A percentile compares a stretch with the other conserved stretches of the same genome.
These are phyloP conservation scores for Apteryx owenii DNA, from an alignment of 2,113 vertebrate species.

Conservation along the genomic window DNA sequence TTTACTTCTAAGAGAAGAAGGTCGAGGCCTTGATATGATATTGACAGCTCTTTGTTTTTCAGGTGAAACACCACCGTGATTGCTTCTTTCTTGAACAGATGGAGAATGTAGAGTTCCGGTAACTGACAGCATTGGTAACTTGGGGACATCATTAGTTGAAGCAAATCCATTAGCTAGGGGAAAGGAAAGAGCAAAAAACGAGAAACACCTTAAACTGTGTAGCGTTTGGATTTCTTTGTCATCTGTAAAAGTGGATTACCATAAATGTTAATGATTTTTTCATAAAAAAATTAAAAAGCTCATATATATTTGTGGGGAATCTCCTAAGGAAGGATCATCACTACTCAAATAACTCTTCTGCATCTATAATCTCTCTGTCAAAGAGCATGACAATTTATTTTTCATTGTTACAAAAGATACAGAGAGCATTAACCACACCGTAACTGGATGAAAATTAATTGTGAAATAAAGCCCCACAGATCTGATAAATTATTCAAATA, in stretches of 20 bases:
- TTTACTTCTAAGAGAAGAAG: slow-evolving; percentile 78
- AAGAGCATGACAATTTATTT: neutral
- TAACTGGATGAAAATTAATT: neutral
- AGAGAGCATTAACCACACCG: neutral
- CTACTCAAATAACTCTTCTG: neutral
- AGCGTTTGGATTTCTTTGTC: neutral
- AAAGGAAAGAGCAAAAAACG: neutral
- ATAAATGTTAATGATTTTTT: neutral
- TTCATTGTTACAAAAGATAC: neutral
- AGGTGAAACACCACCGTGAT: neutral
- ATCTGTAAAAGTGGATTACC: neutral
- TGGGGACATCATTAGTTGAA: slow-evolving; percentile 1
- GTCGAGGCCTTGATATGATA: slow-evolving; percentile 73
- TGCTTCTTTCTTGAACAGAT: neutral
- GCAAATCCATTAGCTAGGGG: slow-evolving; percentile 42
- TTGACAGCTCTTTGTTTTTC: slow-evolving; percentile 25
- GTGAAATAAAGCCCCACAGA: neutral
- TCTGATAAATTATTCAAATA: neutral
- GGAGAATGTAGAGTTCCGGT: neutral
- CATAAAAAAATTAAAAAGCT: neutral
- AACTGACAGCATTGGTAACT: neutral
- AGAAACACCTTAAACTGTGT: neutral
- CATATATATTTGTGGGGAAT: neutral
- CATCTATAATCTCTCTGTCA: neutral
- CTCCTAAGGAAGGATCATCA: neutral